A percentile compares a stretch with the other conserved stretches of the same genome.
Evolutionary conservation across 2,113 vertebrate species (phyloP).

Genomic region (Serinus canaria): DNA sequence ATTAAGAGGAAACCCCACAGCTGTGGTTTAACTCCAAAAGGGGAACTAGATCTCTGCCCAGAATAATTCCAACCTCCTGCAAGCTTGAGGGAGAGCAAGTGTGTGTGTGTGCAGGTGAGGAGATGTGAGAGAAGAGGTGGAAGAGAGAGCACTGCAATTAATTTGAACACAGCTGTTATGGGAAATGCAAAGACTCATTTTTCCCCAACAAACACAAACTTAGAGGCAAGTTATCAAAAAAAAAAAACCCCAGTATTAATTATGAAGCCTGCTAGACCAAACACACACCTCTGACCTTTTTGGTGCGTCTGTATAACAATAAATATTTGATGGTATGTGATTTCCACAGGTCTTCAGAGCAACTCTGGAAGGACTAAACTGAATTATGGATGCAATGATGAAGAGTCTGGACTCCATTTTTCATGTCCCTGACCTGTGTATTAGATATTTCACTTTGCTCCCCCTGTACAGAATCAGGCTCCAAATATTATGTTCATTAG

Average conservation of each 20-base stretch:
- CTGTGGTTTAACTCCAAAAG: background rate
- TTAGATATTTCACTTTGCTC: background rate
- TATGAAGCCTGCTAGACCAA: background rate
- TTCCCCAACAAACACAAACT: background rate
- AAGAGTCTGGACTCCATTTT: background rate
- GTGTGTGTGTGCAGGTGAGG: background rate
- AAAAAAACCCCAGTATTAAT: background rate
- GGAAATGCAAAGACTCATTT: background rate
- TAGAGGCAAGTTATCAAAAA: background rate
- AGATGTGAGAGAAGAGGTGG: background rate
- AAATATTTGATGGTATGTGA: background rate
- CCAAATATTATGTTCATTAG: background rate
- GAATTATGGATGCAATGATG: background rate
- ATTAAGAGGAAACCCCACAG: background rate
- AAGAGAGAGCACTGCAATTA: background rate
- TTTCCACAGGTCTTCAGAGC: background rate
- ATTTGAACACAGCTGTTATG: background rate
- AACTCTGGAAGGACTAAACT: background rate
- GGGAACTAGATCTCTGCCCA: background rate
- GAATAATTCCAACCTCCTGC: background rate
- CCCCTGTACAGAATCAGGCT: background rate
- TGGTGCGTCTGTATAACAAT: background rate
- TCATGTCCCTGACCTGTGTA: background rate
- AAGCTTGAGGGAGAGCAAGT: rapidly evolving
- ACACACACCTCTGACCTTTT: background rate